Evolutionary conservation across 2,113 vertebrate species (phyloP).

Genomic region (Oncorhynchus mykiss): DNA sequence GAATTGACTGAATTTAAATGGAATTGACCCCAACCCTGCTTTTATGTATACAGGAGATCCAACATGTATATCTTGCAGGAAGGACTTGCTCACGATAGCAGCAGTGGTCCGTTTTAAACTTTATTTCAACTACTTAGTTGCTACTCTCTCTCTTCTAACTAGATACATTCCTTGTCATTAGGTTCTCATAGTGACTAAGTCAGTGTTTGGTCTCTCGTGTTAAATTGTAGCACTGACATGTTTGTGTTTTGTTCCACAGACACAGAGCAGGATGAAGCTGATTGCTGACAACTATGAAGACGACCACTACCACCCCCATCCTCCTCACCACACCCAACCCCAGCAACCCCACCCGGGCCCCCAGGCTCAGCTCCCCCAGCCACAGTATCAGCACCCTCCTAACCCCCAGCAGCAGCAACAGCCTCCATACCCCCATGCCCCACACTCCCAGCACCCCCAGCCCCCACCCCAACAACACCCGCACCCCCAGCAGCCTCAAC

Average conservation of each 20-base stretch:
- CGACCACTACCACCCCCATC: slow-evolving; percentile 89
- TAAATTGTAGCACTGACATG: neutral
- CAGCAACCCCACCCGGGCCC: slow-evolving; percentile 68
- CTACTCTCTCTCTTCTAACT: neutral
- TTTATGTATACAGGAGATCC: too few species aligned
- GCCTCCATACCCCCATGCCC: slow-evolving; percentile 78
- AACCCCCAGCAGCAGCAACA: slow-evolving; percentile 78
- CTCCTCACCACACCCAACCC: slow-evolving; percentile 81
- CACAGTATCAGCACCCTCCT: slow-evolving; percentile 81
- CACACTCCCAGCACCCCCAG: slow-evolving; percentile 46
- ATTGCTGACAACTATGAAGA: slow-evolving; percentile 97
- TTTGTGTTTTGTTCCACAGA: slow-evolving; percentile 76
- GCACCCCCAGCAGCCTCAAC: slow-evolving; percentile 41
- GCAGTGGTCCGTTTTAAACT: too few species aligned
- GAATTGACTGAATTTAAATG: too few species aligned
- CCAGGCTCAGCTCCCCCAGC: slow-evolving; percentile 86
- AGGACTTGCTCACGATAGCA: too few species aligned
- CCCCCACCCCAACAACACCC: slow-evolving; percentile 42
- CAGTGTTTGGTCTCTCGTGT: neutral
- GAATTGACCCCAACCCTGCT: too few species aligned
- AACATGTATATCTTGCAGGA: too few species aligned
- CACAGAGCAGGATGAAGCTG: slow-evolving; percentile 97
- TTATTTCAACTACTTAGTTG: too few species aligned
- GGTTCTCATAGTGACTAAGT: neutral
- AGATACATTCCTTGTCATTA: neutral